Evolutionary conservation across 1,140 invertebrate species (phyloP), one percentile per base, ranked within the genome.

Genomic region (Lithobius niger): DNA sequence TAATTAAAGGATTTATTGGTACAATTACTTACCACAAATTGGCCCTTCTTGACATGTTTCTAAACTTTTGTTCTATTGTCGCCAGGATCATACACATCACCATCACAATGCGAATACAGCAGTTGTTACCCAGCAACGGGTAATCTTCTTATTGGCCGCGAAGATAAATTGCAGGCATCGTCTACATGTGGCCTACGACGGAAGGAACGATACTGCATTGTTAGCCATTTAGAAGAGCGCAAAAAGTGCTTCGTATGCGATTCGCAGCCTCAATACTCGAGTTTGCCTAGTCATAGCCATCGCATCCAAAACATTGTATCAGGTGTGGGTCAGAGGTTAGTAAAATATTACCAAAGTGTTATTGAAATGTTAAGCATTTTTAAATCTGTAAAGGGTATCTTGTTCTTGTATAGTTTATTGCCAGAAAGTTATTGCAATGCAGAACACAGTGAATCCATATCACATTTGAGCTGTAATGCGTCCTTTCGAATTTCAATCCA

Each of bases 221-320:
- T 99, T 4, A 96, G 92, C 6, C 88, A 97, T 80, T 78, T 98
- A 57, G 84, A 92, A 67, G 88, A 97, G 44, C 73, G 79, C 45
- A 94, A 93, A 63, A 98, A 98, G 69, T 99, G 97, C 74, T 98
- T 97, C 73, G 83, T 83, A 66, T 99, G 97, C 71, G 88, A 99
- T 69, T 89, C 88, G 1, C 71, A 78, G 45, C 76, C 78, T 52
- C 65, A 73, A 64, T 77, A 76, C 59, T 59, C 67, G 1, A 67
- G 71, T 31, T 66, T 71, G 26, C 71, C 75, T 3, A 67, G 72
- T 19, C 72, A 77, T 43, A 82, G 74, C 66, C 93, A 97, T 70
- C 81, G 84, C 47, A 88, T 99, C 59, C 83, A 90, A 61, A 97
- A 99, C 69, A 88, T 99, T 57, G 85, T 99, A 24, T 86, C 84